Conservation (phyloP, 1,140 invertebrate species). For the Copidosoma floridanum region DNA sequence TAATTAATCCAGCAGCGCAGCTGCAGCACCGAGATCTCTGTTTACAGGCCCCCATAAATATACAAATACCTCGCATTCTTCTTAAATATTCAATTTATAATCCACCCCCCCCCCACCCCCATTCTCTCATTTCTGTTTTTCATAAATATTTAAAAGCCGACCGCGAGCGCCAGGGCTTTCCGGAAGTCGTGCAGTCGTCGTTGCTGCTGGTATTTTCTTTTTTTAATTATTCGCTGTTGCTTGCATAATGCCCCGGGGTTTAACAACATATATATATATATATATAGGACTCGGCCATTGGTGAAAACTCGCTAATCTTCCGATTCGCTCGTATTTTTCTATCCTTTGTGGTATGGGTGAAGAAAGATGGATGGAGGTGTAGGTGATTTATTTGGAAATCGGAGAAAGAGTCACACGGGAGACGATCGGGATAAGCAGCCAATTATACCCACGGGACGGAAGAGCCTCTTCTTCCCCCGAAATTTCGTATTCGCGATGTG, state of each 20-base stretch:
- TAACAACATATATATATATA: too few relatives aligned
- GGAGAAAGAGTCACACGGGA: too few relatives aligned
- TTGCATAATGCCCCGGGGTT: constrained; percentile 22
- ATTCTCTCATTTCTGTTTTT: too few relatives aligned
- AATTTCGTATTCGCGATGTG: too few relatives aligned
- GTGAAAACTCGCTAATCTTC: too few relatives aligned
- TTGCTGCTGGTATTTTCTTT: constrained; percentile 17
- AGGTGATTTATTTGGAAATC: too few relatives aligned
- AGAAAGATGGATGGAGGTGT: too few relatives aligned
- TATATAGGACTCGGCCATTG: too few relatives aligned
- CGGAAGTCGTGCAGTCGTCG: neutral
- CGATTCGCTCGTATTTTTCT: too few relatives aligned
- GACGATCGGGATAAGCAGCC: constrained; percentile 16
- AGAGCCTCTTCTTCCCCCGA: too few relatives aligned
- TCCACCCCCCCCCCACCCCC: neutral
- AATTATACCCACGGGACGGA: constrained; percentile 12
- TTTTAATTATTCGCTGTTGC: constrained; percentile 40
- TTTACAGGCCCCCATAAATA: constrained; percentile 15
- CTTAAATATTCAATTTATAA: constrained; percentile 28
- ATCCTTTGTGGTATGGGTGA: too few relatives aligned
- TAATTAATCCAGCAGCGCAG: constrained; percentile 12
- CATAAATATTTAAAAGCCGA: constrained; percentile 22
- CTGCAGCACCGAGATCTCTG: neutral
- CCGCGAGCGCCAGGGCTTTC: neutral
- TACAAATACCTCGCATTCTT: constrained; percentile 17